These are phyloP conservation scores for Diprion similis DNA, from an alignment of 1,140 invertebrate genomes.

Conservation along the genomic window DNA sequence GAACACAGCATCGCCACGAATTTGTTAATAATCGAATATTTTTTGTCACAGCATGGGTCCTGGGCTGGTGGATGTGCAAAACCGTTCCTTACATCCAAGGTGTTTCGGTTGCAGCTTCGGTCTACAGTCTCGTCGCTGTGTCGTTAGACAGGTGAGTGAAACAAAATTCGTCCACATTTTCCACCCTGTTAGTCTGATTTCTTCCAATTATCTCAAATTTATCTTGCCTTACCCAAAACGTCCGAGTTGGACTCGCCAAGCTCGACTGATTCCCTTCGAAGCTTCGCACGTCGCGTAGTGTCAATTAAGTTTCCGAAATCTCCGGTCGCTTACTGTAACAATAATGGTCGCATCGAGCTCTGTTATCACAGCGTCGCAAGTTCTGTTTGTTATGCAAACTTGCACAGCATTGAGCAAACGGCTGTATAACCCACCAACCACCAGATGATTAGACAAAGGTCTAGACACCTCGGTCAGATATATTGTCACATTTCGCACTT, in stretches of 20 bases:
- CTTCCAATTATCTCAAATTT: no score
- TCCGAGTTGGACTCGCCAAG: no score
- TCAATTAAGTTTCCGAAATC: no score
- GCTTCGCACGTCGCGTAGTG: no score
- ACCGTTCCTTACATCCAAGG: slow-evolving; percentile 93
- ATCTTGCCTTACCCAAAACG: no score
- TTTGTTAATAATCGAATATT: slow-evolving; percentile 15
- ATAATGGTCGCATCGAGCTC: no score
- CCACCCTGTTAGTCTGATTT: no score
- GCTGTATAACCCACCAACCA: not conserved
- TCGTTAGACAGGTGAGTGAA: slow-evolving; percentile 87
- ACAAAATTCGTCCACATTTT: no score
- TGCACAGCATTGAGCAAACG: not conserved
- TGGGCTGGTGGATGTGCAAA: slow-evolving; percentile 94
- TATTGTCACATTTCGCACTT: no score
- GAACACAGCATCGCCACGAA: no score
- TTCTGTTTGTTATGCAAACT: slow-evolving; percentile 1
- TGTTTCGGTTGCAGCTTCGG: slow-evolving; percentile 91
- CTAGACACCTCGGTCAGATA: not conserved
- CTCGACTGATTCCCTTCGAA: no score
- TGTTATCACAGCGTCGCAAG: not conserved
- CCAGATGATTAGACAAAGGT: not conserved
- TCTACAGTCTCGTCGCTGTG: slow-evolving; percentile 92
- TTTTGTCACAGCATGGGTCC: slow-evolving; percentile 84
- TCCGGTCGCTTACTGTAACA: no score